Base-by-base conservation (phyloP, 2,888 invertebrate genomes). In the Eristalis pertinax region DNA sequence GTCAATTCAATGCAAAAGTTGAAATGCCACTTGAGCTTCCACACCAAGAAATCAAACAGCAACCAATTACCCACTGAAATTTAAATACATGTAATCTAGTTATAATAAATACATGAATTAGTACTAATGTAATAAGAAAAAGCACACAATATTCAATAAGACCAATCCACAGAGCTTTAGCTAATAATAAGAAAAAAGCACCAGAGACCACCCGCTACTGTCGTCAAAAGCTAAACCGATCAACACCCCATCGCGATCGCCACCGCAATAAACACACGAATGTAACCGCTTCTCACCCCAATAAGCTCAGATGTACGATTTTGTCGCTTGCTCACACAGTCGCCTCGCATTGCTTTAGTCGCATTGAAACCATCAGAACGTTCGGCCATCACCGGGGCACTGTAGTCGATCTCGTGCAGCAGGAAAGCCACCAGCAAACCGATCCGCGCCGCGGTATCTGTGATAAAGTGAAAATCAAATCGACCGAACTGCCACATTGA, bases 351-450 rank as follows among this genome's bases (percentile, higher is more conserved):
- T 68, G 11, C 32, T 19, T 64, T 62, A 74, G 69, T 65, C 56
- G 74, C 62, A 70, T 82, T 76, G 1, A 81, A 32, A 73, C 76
- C 60, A 76, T 69, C 81, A 81, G 81, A 85, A 73, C 76, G 81
- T 41, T 69, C 50, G 60, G 67, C 73, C 56, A 73, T 29, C 84
- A 56, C 62, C 60, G 10, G 38, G 50, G 50, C 60, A 19, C 38
- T 56, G 41, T 67, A 73, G 76, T 77, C 73, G 76, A 73, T 81
- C 68, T 73, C 74, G 62, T 64, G 11, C 77, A 38, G 43, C 60
- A 60, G 67, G 7, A 56, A n/a, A 41, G 64, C 68, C 67, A 10
- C 15, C 10, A 11, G 24, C 11, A 26, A 8, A 68, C 38, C 62
- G 79, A 70, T 67, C 64, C 8, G 24, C 22, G 77, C 62, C 76